A percentile compares a stretch with the other conserved stretches of the same genome.
These are phyloP conservation scores for Drosophila sordidula DNA, from an alignment of 2,888 invertebrate species.

Conservation along the genomic window DNA sequence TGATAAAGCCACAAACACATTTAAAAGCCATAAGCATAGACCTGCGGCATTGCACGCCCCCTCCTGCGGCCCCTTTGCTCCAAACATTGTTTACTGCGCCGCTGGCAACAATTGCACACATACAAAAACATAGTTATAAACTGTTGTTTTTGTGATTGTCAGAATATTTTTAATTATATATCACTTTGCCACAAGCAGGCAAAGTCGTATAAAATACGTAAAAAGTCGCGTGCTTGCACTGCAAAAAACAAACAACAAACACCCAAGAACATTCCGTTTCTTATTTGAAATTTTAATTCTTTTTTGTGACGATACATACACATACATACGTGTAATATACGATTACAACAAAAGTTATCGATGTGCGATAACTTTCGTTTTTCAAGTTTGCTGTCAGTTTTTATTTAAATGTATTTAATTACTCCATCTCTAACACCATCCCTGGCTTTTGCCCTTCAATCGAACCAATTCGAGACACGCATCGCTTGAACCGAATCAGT, in stretches of 20 bases:
- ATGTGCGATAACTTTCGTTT: neutral
- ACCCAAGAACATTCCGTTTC: neutral
- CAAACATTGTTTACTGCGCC: slow-evolving; percentile 18
- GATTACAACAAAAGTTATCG: neutral
- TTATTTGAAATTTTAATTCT: neutral
- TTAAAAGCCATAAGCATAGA: slow-evolving; percentile 71
- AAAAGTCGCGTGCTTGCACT: slow-evolving; percentile 72
- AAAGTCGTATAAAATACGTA: slow-evolving; percentile 6
- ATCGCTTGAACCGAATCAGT: too few species aligned
- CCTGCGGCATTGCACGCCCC: slow-evolving; percentile 35
- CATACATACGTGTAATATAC: neutral
- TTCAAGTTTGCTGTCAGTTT: neutral
- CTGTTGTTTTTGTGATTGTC: slow-evolving; percentile 53
- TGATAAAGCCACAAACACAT: slow-evolving; percentile 76
- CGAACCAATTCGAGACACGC: too few species aligned
- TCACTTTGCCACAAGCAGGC: slow-evolving; percentile 26
- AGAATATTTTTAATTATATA: slow-evolving; percentile 65
- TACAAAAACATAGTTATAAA: slow-evolving; percentile 8
- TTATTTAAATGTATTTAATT: too few species aligned
- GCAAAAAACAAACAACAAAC: slow-evolving; percentile 5
- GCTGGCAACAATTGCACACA: slow-evolving; percentile 25
- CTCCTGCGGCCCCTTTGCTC: neutral
- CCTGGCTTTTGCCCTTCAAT: too few species aligned
- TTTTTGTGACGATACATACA: slow-evolving; percentile 4
- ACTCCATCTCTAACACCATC: too few species aligned